Conservation (phyloP, 1,140 invertebrate species). For the Diabrotica virgifera region DNA sequence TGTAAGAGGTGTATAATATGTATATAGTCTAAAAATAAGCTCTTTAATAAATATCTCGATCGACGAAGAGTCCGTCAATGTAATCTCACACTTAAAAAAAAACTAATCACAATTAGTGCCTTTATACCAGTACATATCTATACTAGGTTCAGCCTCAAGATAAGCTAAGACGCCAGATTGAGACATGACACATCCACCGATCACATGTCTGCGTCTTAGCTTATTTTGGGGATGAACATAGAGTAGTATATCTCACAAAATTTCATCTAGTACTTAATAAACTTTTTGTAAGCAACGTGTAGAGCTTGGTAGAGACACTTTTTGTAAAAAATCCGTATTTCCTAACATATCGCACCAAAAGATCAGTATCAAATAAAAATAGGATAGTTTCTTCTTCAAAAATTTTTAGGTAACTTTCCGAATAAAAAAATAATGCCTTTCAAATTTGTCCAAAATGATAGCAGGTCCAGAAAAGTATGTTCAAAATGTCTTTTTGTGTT, state of each 20-base stretch:
- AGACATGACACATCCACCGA: too few species aligned
- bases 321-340: neutral
- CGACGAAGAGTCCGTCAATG: constrained; percentile 6
- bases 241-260: too few species aligned
- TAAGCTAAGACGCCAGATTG: too few species aligned
- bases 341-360: constrained; percentile 6
- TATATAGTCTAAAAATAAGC: constrained; percentile 18
- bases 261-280: too few species aligned
- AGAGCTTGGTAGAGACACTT: constrained; percentile 3
- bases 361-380: constrained; percentile 8
- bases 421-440: neutral
- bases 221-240: too few species aligned
- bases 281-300: too few species aligned
- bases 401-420: neutral
- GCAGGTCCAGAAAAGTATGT: neutral
- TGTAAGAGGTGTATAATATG: neutral
- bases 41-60: constrained; percentile 9
- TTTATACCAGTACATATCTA: constrained; percentile 4
- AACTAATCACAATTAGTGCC: neutral
- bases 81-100: constrained; percentile 6
- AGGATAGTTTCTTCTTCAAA: neutral
- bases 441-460: neutral
- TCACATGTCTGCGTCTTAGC: too few species aligned
- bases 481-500: too few species aligned
- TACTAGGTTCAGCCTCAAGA: too few species aligned